Base-by-base conservation (phyloP, 2,888 invertebrate species). In the Seira sanloemensis region DNA sequence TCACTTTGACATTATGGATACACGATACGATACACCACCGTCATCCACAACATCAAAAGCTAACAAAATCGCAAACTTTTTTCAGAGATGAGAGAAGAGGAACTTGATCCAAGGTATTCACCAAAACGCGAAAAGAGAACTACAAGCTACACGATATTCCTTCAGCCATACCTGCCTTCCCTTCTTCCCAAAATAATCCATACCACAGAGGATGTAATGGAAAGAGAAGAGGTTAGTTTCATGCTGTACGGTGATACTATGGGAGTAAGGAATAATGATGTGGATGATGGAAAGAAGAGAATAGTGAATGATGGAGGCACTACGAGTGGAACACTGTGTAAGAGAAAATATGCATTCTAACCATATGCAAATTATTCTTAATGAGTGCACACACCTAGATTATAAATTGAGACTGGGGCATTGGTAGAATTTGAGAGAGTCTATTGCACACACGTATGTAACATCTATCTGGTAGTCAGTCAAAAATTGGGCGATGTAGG, bases 91-190 rank as follows among this genome's bases (percentile, higher is more conserved):
- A 58, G 58, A 18, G 37, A 12, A 37, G 37, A 58, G 58, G 58
- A 58, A 58, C 58, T 58, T 58, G 58, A 58, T 58, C 58, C n/a
- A 58, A 58, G 58, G 58, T 58, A 58, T 58, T 58, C 58, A 58
- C 7, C 7, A 37, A 37, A n/a, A n/a, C 2, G 16, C n/a, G 58
- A n/a, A 18, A 58, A 18, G 16, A 18, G 16, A 58, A 58, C 58
- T 58, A 58, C 58, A 58, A 16, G 58, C 58, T 58, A 58, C 58
- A 58, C 58, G n/a, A 37, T 37, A 4, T 37, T 12, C 12, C 4
- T 37, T 7, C 37, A 37, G 12, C 37, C 37, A 7, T 12, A 37
- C 37, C 12, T 37, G 37, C 37, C 37, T 12, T 37, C 37, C 37
- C 12, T 37, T 37, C 58, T 58, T 58, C 58, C 58, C n/a, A 58